Evolutionary conservation across 2,888 invertebrate species (phyloP), one percentile per base, ranked within the genome.

Genomic region (Uloborus plumipes): DNA sequence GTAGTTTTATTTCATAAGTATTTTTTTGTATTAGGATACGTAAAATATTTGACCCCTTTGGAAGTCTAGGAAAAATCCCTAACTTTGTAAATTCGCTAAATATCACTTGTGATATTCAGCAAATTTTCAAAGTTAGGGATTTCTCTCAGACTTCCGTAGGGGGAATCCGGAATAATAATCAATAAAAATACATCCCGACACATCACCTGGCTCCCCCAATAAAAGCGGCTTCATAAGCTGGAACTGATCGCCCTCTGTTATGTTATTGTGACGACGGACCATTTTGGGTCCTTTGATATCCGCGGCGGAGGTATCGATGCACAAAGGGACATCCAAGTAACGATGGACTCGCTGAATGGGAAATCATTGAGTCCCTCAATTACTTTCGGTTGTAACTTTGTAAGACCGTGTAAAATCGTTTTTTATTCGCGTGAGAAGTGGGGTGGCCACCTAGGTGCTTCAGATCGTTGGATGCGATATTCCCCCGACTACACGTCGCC

Each of bases 321-420:
- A 69, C 77, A 79, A 79, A 62, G 50, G 47, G 58, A n/a, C 15
- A 26, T 59, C 31, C 26, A 51, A 61, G 62, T 39, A 69, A 49
- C 73, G 67, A 80, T 80, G 51, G 79, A 80, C 79, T 80, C 26
- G 49, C 11, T 72, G 72, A 80, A 80, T 73, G 51, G 72, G 79
- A 49, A 80, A 80, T 80, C 72, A 80, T 80, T 53, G 79, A 80
- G 73, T 80, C 64, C 67, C 74, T 20, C 80, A 81, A 81, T 81
- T 81, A 81, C 80, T 81, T 81, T 81, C 69, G 80, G 80, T 74
- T 74, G 80, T 81, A 74, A 81, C 74, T 81, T 74, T 74, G 74
- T 74, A 75, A 18, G 22, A 47, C 47, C 64, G 47, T 64, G 64
- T 47, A 64, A 64, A 64, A 64, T 64, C 64, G 47, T 64, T 64